Conservation (phyloP, 92 coral and sea anemone genomes). For the Paramuricea clavata region DNA sequence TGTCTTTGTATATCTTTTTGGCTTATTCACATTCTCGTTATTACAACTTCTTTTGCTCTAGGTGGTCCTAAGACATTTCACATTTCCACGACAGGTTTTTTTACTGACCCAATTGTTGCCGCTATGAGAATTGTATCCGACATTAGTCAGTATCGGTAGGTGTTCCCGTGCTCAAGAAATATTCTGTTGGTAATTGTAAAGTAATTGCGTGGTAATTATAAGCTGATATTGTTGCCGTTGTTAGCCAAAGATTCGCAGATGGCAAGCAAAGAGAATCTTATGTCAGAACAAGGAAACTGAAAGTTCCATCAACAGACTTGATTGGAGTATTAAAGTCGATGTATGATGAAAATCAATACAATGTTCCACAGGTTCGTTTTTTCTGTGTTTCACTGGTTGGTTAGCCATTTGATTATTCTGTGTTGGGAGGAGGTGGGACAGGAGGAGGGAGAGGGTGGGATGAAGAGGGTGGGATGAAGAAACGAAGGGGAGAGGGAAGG, state of each 20-base stretch:
- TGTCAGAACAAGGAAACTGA: slow-evolving; percentile 24
- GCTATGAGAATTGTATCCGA: slow-evolving; percentile 76
- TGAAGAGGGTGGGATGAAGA: too few species aligned
- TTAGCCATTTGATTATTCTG: too few species aligned
- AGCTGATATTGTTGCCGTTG: background rate
- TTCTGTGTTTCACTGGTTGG: too few species aligned
- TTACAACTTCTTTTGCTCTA: background rate
- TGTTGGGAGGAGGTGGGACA: too few species aligned
- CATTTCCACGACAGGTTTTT: background rate
- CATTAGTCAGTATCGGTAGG: slow-evolving; percentile 77
- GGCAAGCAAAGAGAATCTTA: background rate
- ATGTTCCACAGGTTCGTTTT: slow-evolving; percentile 25
- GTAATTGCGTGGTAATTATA: too few species aligned
- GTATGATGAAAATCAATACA: slow-evolving; percentile 9
- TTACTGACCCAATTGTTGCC: slow-evolving; percentile 82
- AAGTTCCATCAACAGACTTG: slow-evolving; percentile 23
- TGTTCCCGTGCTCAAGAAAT: background rate
- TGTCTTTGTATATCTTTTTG: too few species aligned
- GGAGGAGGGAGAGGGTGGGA: too few species aligned
- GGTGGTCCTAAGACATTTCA: slow-evolving; percentile 32
- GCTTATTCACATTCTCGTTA: background rate
- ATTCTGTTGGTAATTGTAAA: background rate
- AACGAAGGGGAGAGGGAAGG: too few species aligned
- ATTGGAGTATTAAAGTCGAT: background rate
- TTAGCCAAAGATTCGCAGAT: background rate